Base-by-base conservation (phyloP, 1,140 invertebrate species). In the Trichoplusia ni region DNA sequence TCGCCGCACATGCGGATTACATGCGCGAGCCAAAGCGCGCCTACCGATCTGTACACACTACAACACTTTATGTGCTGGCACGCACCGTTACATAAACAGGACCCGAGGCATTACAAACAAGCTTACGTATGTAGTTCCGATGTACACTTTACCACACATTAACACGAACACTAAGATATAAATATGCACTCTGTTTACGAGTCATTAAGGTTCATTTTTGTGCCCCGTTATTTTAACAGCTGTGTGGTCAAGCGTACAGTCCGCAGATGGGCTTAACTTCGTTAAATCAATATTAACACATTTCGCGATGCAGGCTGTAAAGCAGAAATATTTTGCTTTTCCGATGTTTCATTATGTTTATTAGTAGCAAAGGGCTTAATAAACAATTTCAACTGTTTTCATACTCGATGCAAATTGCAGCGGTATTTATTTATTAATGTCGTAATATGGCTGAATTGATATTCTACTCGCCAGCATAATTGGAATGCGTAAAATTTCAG, bases 241-340 rank as follows among this genome's bases (percentile, higher is more conserved):
- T n/a, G n/a, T n/a, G n/a, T n/a, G n/a, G n/a, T 37, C 2, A 13
- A 37, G n/a, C 11, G 33, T 4, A 13, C 11, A 40, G 19, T n/a
- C 38, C 37, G 54, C 54, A 58, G 54, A 58, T 58, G 38, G 38
- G 54, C 25, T 58, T 58, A 58, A 58, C 54, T 58, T 58, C 38
- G 54, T 58, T 58, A 58, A 58, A 58, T 58, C 54, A 58, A 58
- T 58, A 58, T 58, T 58, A 58, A 58, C 54, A 58, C 54, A 16
- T 42, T 42, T 29, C 29, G 2, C 23, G 38, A 27, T 27, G 35
- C 21, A 40, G 13, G 21, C 53, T 23, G 13, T 19, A 23, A 27
- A 31, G 35, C 11, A 19, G 25, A 29, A 44, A 16, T 6, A 40
- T 3, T 18, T 11, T 7, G 35, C 11, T 16, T 5, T 44, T 29